phyloP scores from a whole-genome alignment of 2,888 invertebrate genomes.

The Chloroclysta siterata region DNA sequence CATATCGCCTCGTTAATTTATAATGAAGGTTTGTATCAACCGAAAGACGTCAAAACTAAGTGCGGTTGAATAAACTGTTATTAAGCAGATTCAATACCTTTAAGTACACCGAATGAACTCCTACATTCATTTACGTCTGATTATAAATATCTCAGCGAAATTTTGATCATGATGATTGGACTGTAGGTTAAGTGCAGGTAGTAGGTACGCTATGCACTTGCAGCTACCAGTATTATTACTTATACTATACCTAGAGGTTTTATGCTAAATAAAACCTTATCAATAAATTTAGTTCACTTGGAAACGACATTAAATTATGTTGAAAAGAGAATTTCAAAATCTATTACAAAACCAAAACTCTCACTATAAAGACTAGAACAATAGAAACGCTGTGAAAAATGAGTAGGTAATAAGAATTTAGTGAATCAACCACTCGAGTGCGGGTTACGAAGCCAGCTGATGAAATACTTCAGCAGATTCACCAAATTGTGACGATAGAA shows the following conservation, averaged over 20 bases:
- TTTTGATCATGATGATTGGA: neutral
- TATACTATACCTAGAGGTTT: neutral
- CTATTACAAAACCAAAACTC: conserved; percentile 6
- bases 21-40: neutral
- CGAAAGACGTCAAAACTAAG: neutral
- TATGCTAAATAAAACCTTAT: neutral
- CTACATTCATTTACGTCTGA: neutral
- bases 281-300: neutral
- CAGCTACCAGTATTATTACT: neutral
- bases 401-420: neutral
- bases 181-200: neutral
- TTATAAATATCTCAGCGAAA: neutral
- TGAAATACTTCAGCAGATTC: conserved; percentile 56
- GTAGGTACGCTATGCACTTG: neutral
- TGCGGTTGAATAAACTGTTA: neutral
- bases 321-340: neutral
- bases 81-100: neutral
- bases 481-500: conserved; percentile 58
- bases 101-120: neutral
- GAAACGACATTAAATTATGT: neutral
- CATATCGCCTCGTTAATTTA: too few relatives aligned
- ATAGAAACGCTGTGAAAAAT: conserved; percentile 13
- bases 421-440: neutral
- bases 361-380: conserved; percentile 18
- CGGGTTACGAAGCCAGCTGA: conserved; percentile 39